Evolutionary conservation across 2,113 vertebrate genomes (phyloP).

Genomic region (Anarhynchus alexandrinus): DNA sequence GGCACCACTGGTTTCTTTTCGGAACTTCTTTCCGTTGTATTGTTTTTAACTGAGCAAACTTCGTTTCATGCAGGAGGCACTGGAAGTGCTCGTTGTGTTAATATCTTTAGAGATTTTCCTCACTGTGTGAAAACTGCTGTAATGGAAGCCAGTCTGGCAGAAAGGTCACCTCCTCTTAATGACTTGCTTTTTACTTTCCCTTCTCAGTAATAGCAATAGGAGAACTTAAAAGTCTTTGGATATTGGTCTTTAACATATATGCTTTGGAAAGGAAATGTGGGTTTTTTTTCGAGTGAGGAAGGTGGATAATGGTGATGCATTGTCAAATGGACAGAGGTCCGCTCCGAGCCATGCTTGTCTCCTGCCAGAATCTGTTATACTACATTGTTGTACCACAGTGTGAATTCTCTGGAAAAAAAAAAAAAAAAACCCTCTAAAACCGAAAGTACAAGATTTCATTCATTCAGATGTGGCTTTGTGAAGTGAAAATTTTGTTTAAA

Average conservation of each 20-base stretch:
- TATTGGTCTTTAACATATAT: neutral
- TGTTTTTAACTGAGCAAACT: neutral
- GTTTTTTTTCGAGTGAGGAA: neutral
- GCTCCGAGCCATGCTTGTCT: neutral
- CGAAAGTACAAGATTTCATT: neutral
- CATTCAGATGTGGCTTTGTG: neutral
- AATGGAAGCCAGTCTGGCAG: neutral
- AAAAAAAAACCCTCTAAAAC: neutral
- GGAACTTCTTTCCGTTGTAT: neutral
- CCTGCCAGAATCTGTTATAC: neutral
- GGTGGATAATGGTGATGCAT: neutral
- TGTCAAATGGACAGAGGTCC: neutral
- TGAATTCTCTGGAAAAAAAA: neutral
- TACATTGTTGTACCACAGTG: too few species aligned
- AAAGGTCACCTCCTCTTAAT: constrained; percentile 38
- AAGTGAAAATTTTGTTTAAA: neutral
- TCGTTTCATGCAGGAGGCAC: neutral
- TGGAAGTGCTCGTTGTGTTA: neutral
- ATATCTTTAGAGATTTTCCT: neutral
- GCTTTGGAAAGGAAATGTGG: neutral
- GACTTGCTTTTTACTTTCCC: neutral
- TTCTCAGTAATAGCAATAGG: neutral
- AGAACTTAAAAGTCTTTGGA: neutral
- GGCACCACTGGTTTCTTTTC: neutral
- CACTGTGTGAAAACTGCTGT: neutral